Percentiles rank a stretch among this genome's conserved stretches.
phyloP scores from a whole-genome alignment of 2,797 vertebrate genomes.

The Hapalemur alaotrensis region DNA sequence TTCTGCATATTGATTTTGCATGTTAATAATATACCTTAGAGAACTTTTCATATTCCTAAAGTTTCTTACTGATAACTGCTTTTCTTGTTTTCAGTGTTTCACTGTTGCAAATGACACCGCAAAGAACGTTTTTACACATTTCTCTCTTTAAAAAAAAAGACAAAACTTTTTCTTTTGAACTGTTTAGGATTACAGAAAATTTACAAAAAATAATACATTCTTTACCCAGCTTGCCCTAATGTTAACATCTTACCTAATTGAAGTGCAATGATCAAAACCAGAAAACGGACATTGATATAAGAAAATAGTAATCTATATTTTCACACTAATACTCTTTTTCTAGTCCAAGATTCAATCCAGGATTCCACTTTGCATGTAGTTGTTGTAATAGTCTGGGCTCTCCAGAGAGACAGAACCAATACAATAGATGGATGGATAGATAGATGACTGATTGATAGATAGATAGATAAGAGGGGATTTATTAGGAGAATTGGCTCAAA shows the following conservation, averaged over 20 bases:
- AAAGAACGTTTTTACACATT: background rate
- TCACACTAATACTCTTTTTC: background rate
- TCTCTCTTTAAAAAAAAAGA: background rate
- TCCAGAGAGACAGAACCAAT: background rate
- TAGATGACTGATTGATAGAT: rapidly evolving
- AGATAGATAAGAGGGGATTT: background rate
- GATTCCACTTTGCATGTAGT: background rate
- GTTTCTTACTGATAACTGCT: background rate
- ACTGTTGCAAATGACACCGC: background rate
- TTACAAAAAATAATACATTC: background rate
- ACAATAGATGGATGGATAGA: background rate
- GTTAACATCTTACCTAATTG: background rate
- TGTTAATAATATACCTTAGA: background rate
- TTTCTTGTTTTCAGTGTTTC: background rate
- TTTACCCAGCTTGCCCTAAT: background rate
- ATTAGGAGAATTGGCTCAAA: background rate
- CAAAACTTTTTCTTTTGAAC: background rate
- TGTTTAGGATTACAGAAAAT: background rate
- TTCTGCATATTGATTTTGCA: background rate
- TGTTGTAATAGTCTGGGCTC: background rate
- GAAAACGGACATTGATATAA: background rate
- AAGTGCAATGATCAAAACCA: background rate
- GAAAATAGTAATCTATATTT: background rate
- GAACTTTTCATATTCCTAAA: background rate
- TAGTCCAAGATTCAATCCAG: background rate